phyloP scores from a whole-genome alignment of 1,140 invertebrate genomes.

The Drosophila eugracilis region DNA sequence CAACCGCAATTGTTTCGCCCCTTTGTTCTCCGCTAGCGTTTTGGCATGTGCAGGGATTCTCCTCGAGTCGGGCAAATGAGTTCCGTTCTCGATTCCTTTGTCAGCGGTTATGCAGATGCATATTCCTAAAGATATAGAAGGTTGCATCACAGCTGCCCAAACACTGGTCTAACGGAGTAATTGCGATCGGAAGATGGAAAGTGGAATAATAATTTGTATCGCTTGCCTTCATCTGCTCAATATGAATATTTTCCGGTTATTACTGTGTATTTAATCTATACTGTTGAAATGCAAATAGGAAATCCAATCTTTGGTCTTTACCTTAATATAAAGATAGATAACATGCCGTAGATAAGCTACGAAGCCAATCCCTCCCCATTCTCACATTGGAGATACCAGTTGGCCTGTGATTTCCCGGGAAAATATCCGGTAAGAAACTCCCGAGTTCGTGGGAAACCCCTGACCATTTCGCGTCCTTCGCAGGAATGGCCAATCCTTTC shows the following conservation, averaged over 20 bases:
- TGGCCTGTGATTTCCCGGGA: constrained; percentile 22
- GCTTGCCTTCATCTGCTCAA: neutral
- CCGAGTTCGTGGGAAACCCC: constrained; percentile 59
- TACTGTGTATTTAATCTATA: neutral
- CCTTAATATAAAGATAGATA: too few relatives aligned
- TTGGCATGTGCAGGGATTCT: constrained; percentile 76
- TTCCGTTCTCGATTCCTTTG: constrained; percentile 28
- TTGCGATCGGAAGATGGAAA: constrained; percentile 1
- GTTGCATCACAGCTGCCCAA: constrained; percentile 68
- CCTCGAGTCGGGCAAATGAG: constrained; percentile 57
- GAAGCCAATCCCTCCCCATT: neutral
- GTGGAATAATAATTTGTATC: constrained; percentile 1
- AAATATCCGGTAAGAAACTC: constrained; percentile 31
- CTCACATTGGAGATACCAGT: neutral
- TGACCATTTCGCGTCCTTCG: constrained; percentile 41
- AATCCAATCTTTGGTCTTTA: too few relatives aligned
- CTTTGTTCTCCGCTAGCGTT: constrained; percentile 59
- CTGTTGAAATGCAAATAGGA: neutral
- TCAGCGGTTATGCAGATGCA: constrained; percentile 56
- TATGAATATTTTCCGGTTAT: neutral
- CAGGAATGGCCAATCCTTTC: constrained; percentile 73
- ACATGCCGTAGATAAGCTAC: neutral
- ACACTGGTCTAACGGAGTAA: constrained; percentile 15
- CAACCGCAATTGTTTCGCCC: constrained; percentile 74
- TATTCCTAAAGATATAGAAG: constrained; percentile 30